A percentile compares a stretch with the other conserved stretches of the same genome.
phyloP scores from a whole-genome alignment of 2,888 invertebrate genomes.

The Phlogophora meticulosa region DNA sequence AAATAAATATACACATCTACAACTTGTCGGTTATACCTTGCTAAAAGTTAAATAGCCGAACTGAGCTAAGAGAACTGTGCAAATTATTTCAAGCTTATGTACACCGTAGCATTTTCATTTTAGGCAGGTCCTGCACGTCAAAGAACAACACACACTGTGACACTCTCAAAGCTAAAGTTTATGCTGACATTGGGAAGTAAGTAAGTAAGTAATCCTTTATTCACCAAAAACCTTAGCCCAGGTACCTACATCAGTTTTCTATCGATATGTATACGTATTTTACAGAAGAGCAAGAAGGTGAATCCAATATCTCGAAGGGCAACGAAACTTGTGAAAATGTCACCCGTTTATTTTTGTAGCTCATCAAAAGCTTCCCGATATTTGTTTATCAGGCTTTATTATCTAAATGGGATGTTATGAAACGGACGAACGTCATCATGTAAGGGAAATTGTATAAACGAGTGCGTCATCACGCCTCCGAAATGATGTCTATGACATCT shows the following conservation, averaged over 20 bases:
- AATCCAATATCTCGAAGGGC: too few relatives aligned
- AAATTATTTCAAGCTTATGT: slow-evolving; percentile 14
- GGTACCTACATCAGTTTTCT: too few relatives aligned
- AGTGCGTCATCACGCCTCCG: slow-evolving; percentile 81
- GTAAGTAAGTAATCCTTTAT: too few relatives aligned
- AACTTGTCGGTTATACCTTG: too few relatives aligned
- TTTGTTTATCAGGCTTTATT: slow-evolving; percentile 80
- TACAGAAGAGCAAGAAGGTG: too few relatives aligned
- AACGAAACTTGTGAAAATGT: slow-evolving; percentile 73
- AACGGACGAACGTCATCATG: slow-evolving; percentile 79
- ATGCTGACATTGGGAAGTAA: slow-evolving; percentile 65
- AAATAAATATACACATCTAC: too few relatives aligned
- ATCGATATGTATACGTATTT: too few relatives aligned
- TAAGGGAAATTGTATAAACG: slow-evolving; percentile 71
- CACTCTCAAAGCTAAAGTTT: slow-evolving; percentile 63
- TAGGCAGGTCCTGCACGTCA: slow-evolving; percentile 42
- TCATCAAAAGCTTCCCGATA: slow-evolving; percentile 69
- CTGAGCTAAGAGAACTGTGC: background rate
- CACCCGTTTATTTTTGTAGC: slow-evolving; percentile 73
- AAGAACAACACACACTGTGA: too few relatives aligned
- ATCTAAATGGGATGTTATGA: slow-evolving; percentile 83
- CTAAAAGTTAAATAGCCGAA: background rate
- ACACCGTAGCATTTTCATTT: slow-evolving; percentile 38
- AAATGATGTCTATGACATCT: slow-evolving; percentile 69
- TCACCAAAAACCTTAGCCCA: too few relatives aligned